These are phyloP conservation scores for Halcyon malimbica DNA, from an alignment of 2,113 vertebrate genomes.

Conservation along the genomic window DNA sequence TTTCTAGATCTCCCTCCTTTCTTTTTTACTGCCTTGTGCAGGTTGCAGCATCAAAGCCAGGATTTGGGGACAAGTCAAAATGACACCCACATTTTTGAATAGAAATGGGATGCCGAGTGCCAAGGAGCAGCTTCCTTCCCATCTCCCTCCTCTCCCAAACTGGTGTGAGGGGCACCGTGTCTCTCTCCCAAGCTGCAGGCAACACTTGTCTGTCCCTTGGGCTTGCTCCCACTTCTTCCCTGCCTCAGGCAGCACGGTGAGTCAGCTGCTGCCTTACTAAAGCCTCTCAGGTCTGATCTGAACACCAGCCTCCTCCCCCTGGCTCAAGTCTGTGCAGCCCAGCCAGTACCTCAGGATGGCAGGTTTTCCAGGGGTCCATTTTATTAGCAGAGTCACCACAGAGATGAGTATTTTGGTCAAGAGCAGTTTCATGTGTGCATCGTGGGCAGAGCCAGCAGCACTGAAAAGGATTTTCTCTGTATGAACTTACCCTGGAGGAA, in stretches of 20 bases:
- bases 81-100: not conserved
- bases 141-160: not conserved
- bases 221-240: not conserved
- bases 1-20: constrained; percentile 9
- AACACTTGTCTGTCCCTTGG: not conserved
- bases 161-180: not conserved
- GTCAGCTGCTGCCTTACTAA: not conserved
- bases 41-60: constrained; percentile 19
- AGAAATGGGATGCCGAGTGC: not conserved
- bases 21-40: not conserved
- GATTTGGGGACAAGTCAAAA: not conserved
- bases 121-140: not conserved
- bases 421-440: not conserved
- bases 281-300: not conserved
- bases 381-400: not conserved
- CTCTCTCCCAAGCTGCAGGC: not conserved
- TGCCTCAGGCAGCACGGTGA: not conserved
- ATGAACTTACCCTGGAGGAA: not conserved
- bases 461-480: not conserved
- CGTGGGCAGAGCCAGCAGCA: not conserved
- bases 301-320: not conserved
- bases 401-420: not conserved
- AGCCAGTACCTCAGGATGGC: not conserved
- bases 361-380: not conserved
- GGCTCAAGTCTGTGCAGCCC: not conserved